These are phyloP conservation scores for Glossophaga mutica DNA, from an alignment of 2,797 vertebrate genomes.

Conservation along the genomic window DNA sequence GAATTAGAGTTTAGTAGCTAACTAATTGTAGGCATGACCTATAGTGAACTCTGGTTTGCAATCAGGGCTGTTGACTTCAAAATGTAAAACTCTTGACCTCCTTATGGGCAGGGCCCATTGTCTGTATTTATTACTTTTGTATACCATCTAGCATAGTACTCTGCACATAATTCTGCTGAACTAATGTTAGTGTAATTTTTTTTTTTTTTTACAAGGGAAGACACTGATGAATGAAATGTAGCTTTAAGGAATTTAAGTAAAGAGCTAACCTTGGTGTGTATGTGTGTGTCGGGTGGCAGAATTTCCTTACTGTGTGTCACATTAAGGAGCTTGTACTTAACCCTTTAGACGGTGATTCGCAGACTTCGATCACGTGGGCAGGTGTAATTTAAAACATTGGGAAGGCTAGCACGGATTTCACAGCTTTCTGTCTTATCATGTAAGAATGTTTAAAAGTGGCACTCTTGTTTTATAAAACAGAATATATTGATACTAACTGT, in stretches of 20 bases:
- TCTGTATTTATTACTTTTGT: background rate
- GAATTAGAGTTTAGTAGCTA: background rate
- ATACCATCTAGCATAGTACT: background rate
- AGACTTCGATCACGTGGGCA: background rate
- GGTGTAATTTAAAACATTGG: background rate
- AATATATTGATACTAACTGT: background rate
- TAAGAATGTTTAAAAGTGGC: background rate
- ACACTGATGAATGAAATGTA: background rate
- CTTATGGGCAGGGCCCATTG: background rate
- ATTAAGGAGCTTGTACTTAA: background rate
- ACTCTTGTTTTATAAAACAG: background rate
- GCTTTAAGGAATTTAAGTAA: background rate
- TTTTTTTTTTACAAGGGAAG: background rate
- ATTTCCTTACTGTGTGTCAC: background rate
- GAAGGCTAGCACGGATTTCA: background rate
- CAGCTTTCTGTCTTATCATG: background rate
- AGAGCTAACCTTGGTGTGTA: background rate
- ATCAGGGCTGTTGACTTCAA: background rate
- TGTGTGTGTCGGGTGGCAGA: background rate
- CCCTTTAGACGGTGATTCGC: background rate
- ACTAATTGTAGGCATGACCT: background rate
- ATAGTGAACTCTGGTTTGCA: background rate
- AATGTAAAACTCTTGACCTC: background rate
- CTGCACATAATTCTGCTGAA: background rate
- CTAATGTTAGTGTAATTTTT: background rate